Evolutionary conservation across 2,888 invertebrate genomes (phyloP), one percentile per base, ranked within the genome.

Genomic region (Pammene aurita): DNA sequence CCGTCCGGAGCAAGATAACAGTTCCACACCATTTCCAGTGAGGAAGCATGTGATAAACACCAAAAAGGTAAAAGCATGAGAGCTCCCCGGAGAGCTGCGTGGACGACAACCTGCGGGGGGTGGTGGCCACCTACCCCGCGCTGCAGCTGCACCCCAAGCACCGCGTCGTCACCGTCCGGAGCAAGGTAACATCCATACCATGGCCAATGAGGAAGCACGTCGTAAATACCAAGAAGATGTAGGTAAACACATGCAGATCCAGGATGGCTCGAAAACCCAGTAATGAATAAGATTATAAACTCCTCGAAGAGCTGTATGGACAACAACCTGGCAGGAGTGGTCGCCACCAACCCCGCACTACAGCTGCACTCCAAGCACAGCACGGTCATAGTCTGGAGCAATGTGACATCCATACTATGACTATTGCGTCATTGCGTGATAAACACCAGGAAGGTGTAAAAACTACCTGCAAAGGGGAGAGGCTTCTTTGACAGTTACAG

Each of bases 321-420:
- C 38, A 94, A 94, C 73, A 93, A 93, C 77, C 81, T 95, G 7
- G 86, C 91, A 0, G 94, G 95, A 0, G 84, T 94, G 7, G 93
- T 93, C 0, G 88, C 92, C 6, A 80, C 92, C 0, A 93, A 93
- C 78, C 91, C 92, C 0, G 78, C 82, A 52, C 81, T 95, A 38
- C 87, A 87, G 18, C 80, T 94, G 34, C 90, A 95, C 71, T 89
- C 93, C 0, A 90, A 92, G 18, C 92, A 94, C 71, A 82, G 93
- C 5, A 93, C 94, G n/a, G 79, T 94, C 73, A 90, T 94, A 1
- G 77, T 88, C 0, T 77, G 84, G 35, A 82, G 84, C 18, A 88
- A 93, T 84, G 93, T 94, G 71, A 77, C 41, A 41, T 10, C 41
- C 10, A 41, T 41, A 10, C 5, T 41, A 41, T 10, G 10, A 9